A percentile compares a stretch with the other conserved stretches of the same genome.
These are phyloP conservation scores for Torymus texanus DNA, from an alignment of 2,888 invertebrate genomes.

Conservation along the genomic window DNA sequence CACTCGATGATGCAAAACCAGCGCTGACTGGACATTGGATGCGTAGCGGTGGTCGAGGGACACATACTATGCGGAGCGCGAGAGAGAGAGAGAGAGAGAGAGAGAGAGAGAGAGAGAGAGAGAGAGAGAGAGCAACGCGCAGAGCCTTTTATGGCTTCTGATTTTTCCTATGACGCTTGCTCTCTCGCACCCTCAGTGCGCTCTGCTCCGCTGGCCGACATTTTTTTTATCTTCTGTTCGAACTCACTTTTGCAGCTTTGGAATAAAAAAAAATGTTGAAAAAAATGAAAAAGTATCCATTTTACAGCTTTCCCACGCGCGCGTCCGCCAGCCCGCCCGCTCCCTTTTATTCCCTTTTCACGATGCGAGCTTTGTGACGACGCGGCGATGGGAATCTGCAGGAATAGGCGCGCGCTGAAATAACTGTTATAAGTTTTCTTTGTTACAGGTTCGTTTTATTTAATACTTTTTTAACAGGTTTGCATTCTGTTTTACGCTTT, in stretches of 20 bases:
- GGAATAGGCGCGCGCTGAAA: constrained; percentile 23
- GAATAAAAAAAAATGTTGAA: constrained; percentile 40
- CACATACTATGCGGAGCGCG: too few relatives aligned
- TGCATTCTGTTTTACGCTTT: too few relatives aligned
- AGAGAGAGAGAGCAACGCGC: not conserved
- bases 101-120: not conserved
- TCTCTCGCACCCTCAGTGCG: not conserved
- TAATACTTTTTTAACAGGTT: constrained; percentile 10
- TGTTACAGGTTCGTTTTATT: constrained; percentile 30
- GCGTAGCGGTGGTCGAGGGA: not conserved
- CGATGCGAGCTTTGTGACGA: constrained; percentile 42
- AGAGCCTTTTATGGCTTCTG: constrained; percentile 42
- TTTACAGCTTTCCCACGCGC: constrained; percentile 28
- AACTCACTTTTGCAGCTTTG: constrained; percentile 42
- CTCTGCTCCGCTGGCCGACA: constrained; percentile 17
- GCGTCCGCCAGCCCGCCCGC: not conserved
- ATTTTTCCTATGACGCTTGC: constrained; percentile 38
- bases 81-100: not conserved
- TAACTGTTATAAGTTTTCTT: constrained; percentile 32
- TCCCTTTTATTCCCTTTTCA: constrained; percentile 15
- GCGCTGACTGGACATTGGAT: not conserved
- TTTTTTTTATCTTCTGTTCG: constrained; percentile 36
- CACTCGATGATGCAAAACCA: constrained; percentile 40
- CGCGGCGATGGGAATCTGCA: constrained; percentile 47
- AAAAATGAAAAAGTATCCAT: constrained; percentile 42